Evolutionary conservation across 2,113 vertebrate genomes (phyloP), one percentile per base, ranked within the genome.

Genomic region (Caranx ignobilis): DNA sequence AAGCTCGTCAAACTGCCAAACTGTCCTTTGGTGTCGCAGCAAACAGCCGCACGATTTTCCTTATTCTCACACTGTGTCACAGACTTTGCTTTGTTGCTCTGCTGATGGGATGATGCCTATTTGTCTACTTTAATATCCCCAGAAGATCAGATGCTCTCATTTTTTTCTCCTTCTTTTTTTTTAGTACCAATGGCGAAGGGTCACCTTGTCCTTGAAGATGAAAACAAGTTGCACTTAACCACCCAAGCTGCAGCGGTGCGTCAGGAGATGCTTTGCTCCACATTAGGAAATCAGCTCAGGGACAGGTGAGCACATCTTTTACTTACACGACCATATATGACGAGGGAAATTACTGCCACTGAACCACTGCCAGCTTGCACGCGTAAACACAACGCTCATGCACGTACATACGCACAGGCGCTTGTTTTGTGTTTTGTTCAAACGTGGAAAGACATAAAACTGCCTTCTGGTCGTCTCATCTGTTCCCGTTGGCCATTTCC

Each of bases 271-370:
- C 64, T 74, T 56, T 82, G 91, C 75, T 89, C 92, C 43, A 92
- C 85, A 90, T 93, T 88, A 79, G 61, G 68, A 87, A 89, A 88
- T 61, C 88, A 89, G 85, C 88, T 85, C 76, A 59, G 87, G 87
- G 91, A 89, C 81, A 65, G 47, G 62, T 3, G 47, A 84, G 79
- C 81, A 77, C 75, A 61, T 83, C 83, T 82, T 82, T 77, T 84
- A 68, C 77, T 41, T 87, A 84, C 81, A 81, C 78, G 75, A 66
- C 69, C 31, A 56, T 75, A 75, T 64, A 71, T 86, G 82, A 86
- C 84, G 55, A 56, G 81, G 75, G 82, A 88, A 88, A 88, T 81
- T 57, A 87, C 77, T 81, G 82, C 65, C 75, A 62, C 52, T 72
- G 70, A 86, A 77, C 11, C 7, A 66, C 21, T 83, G 83, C 63